phyloP scores from a whole-genome alignment of 2,113 vertebrate species.

The Eubucco bourcierii region DNA sequence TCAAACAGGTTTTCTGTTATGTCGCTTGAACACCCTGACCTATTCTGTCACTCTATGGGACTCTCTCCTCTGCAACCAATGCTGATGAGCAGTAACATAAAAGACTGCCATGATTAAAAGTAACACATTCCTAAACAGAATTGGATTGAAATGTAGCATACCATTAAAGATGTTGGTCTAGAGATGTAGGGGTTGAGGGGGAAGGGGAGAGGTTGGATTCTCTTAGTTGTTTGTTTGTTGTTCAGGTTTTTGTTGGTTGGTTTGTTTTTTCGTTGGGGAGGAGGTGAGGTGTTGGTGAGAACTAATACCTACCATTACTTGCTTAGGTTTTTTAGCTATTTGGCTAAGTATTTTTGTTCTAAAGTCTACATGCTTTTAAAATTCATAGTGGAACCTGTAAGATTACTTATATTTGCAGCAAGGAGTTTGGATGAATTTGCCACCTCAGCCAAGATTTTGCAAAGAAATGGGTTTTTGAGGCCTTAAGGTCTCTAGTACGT shows the following conservation, averaged over 20 bases:
- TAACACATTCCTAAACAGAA: neutral
- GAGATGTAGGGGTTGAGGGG: too few relatives aligned
- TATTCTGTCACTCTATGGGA: rapidly evolving
- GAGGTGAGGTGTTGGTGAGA: neutral
- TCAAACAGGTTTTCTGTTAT: neutral
- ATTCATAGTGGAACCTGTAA: neutral
- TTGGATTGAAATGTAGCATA: neutral
- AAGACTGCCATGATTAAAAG: neutral
- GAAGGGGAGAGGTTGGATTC: too few relatives aligned
- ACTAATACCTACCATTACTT: neutral
- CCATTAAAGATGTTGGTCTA: neutral
- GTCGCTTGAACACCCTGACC: neutral
- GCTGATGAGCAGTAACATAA: neutral
- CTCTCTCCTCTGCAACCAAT: neutral
- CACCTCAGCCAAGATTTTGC: neutral
- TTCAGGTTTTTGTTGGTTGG: too few relatives aligned
- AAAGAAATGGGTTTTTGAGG: neutral
- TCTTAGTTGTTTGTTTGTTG: too few relatives aligned
- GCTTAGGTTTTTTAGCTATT: neutral
- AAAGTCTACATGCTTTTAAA: neutral
- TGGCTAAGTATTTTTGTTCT: neutral
- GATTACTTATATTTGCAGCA: neutral
- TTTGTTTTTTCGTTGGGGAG: too few relatives aligned
- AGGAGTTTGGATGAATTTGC: neutral
- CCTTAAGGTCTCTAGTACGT: neutral